phyloP scores from a whole-genome alignment of 2,113 vertebrate genomes.

The Nettapus auritus region DNA sequence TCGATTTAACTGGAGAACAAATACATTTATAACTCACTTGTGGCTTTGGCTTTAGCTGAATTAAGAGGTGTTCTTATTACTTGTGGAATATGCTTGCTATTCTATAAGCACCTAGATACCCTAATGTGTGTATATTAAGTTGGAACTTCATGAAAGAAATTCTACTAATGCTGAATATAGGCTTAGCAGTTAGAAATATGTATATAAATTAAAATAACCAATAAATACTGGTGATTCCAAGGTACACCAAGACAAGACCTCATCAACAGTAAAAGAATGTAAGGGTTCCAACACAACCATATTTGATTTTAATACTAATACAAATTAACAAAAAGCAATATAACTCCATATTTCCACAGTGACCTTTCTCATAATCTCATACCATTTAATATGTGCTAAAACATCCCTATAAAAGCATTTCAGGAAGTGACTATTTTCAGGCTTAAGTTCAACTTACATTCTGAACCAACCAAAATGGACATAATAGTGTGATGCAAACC shows the following conservation, averaged over 20 bases:
- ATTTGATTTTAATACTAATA: not conserved
- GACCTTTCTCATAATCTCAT: not conserved
- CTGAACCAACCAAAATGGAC: not conserved
- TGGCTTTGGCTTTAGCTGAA: constrained; percentile 44
- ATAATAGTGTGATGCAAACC: not conserved
- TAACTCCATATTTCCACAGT: not conserved
- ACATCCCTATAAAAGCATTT: not conserved
- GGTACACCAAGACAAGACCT: not conserved
- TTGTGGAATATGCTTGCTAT: not conserved
- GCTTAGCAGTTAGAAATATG: not conserved
- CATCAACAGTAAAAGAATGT: not conserved
- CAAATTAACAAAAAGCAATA: not conserved
- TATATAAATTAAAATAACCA: not conserved
- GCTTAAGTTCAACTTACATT: not conserved
- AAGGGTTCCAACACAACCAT: not conserved
- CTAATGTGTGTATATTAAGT: not conserved
- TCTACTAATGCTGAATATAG: not conserved
- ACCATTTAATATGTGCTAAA: not conserved
- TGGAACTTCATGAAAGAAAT: not conserved
- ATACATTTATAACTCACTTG: constrained; percentile 64
- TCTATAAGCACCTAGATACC: not conserved
- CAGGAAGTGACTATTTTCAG: not conserved
- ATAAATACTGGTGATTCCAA: not conserved
- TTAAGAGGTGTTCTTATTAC: constrained; percentile 58
- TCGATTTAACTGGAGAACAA: constrained; percentile 62